Conservation (phyloP, 1,140 invertebrate genomes). For the Arion vulgaris region DNA sequence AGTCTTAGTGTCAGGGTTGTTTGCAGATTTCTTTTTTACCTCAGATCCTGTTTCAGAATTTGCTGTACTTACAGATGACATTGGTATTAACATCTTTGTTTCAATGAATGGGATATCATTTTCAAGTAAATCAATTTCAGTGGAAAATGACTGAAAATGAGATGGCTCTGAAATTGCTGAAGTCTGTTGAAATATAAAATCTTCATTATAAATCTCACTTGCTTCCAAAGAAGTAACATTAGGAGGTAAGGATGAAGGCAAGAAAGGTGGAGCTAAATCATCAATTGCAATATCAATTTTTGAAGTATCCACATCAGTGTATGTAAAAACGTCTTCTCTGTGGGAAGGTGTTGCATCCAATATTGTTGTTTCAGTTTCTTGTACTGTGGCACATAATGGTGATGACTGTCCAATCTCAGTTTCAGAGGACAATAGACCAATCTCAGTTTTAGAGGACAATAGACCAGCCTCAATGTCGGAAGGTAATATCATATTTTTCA, state of each 20-base stretch:
- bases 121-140: slow-evolving; percentile 1
- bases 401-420: too few species aligned
- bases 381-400: neutral
- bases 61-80: neutral
- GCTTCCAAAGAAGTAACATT: neutral
- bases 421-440: too few species aligned
- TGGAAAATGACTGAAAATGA: neutral
- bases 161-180: neutral
- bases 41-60: neutral
- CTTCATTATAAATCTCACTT: neutral
- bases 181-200: neutral
- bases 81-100: neutral
- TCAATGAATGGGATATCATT: neutral
- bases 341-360: neutral
- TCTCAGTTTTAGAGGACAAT: neutral
- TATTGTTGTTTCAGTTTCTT: neutral
- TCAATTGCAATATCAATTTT: neutral
- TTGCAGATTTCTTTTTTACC: neutral
- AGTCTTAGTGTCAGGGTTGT: neutral
- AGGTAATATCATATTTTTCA: neutral
- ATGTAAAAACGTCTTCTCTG: neutral
- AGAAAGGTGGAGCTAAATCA: neutral
- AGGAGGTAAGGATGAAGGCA: neutral
- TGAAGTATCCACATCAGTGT: neutral
- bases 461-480: neutral